Conservation (phyloP, 92 coral and sea anemone genomes). For the Parazoanthus swiftii region DNA sequence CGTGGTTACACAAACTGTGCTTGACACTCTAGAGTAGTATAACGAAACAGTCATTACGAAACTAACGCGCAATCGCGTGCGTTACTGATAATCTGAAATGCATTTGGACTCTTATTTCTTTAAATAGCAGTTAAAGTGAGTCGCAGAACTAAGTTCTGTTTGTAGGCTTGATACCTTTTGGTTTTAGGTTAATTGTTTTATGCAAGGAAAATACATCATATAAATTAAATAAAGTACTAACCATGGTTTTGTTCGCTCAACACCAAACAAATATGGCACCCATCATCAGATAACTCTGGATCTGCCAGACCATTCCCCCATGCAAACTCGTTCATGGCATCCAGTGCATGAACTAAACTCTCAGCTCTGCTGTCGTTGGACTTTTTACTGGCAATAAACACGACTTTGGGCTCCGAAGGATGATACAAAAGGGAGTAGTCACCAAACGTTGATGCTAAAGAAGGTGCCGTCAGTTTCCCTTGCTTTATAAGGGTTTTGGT, state of each 20-base stretch:
- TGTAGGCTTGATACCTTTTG: too few relatives aligned
- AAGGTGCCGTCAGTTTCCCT: too few relatives aligned
- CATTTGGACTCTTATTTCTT: too few relatives aligned
- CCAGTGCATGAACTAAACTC: conserved; percentile 35
- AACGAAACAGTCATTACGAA: too few relatives aligned
- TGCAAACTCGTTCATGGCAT: conserved; percentile 56
- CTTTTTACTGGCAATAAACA: conserved; percentile 57
- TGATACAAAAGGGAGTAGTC: conserved; percentile 50
- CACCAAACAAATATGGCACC: conserved; percentile 74
- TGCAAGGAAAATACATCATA: background rate
- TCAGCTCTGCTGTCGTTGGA: conserved; percentile 2
- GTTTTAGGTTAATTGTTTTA: background rate
- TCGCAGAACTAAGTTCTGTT: background rate
- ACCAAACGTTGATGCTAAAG: background rate
- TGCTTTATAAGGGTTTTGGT: too few relatives aligned
- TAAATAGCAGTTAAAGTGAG: too few relatives aligned
- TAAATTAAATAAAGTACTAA: conserved; percentile 28
- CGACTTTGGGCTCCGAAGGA: conserved; percentile 64
- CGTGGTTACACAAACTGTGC: too few relatives aligned
- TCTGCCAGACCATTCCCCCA: conserved; percentile 48
- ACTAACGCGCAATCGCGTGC: too few relatives aligned
- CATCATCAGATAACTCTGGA: conserved; percentile 31
- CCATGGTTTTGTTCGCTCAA: conserved; percentile 43
- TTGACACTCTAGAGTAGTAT: too few relatives aligned
- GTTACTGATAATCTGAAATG: too few relatives aligned